A percentile compares a stretch with the other conserved stretches of the same genome.
These are phyloP conservation scores for Thamnophis elegans DNA, from an alignment of 2,797 vertebrate species.

Conservation along the genomic window DNA sequence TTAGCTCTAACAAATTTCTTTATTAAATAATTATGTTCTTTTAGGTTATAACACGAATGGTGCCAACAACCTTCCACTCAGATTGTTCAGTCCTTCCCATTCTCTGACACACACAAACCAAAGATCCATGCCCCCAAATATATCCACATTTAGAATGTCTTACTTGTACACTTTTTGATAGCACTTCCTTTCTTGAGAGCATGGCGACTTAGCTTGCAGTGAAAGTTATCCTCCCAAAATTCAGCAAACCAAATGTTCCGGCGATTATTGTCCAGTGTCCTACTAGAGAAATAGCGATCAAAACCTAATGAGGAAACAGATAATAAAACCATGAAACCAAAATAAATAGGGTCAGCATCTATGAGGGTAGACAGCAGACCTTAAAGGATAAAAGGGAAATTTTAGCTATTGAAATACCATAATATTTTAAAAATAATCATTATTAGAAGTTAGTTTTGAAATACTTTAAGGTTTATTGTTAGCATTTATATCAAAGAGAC, in stretches of 20 bases:
- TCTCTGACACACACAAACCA: background rate
- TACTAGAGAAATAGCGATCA: conserved; percentile 92
- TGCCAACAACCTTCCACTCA: background rate
- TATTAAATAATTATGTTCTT: background rate
- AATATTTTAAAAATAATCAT: background rate
- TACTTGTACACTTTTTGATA: conserved; percentile 96
- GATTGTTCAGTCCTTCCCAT: background rate
- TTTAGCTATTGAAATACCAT: background rate
- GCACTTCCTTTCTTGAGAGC: conserved; percentile 89
- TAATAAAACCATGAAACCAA: background rate
- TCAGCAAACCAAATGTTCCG: conserved; percentile 96
- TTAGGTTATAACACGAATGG: background rate
- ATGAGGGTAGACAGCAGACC: background rate
- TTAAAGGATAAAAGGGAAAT: background rate
- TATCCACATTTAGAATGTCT: conserved; percentile 60
- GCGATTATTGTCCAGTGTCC: conserved; percentile 93
- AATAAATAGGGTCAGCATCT: background rate
- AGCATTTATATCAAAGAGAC: background rate
- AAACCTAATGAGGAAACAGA: conserved; percentile 77
- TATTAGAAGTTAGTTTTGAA: background rate
- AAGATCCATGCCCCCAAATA: background rate
- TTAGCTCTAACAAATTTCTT: background rate
- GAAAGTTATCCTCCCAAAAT: conserved; percentile 97
- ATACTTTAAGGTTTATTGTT: background rate
- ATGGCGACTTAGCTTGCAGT: conserved; percentile 92